These are phyloP conservation scores for Tipula unca DNA, from an alignment of 2,888 invertebrate genomes.

Conservation along the genomic window DNA sequence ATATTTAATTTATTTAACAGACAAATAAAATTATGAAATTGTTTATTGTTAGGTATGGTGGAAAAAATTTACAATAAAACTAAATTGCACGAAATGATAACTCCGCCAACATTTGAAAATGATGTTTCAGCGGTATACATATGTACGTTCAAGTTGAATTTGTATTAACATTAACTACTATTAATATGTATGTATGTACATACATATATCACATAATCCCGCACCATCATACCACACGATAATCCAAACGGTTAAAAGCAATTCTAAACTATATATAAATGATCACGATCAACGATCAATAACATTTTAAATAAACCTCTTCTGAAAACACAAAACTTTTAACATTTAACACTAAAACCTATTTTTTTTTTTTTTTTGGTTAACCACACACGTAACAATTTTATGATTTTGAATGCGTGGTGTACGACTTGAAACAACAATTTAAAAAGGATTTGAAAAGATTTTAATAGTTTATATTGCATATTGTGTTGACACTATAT, in stretches of 20 bases:
- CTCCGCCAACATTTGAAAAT: no score
- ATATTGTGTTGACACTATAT: neutral
- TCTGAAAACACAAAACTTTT: neutral
- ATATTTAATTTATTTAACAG: no score
- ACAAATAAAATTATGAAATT: no score
- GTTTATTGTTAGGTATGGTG: no score
- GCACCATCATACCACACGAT: neutral
- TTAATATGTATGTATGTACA: no score
- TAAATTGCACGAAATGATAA: no score
- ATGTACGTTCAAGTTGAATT: no score
- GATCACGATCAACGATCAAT: neutral
- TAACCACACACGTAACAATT: neutral
- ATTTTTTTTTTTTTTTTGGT: neutral
- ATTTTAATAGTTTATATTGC: neutral
- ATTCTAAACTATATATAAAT: neutral
- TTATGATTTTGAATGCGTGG: neutral
- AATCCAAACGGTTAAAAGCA: neutral
- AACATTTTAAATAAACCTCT: neutral
- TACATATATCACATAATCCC: no score
- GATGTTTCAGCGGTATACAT: no score
- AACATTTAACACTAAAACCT: neutral
- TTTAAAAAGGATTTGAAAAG: neutral
- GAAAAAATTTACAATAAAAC: no score
- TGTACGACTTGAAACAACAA: neutral
- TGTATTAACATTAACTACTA: no score